Conservation (phyloP, 37 sponge, comb jelly and placozoan genomes). For the Axinella damicornis region DNA sequence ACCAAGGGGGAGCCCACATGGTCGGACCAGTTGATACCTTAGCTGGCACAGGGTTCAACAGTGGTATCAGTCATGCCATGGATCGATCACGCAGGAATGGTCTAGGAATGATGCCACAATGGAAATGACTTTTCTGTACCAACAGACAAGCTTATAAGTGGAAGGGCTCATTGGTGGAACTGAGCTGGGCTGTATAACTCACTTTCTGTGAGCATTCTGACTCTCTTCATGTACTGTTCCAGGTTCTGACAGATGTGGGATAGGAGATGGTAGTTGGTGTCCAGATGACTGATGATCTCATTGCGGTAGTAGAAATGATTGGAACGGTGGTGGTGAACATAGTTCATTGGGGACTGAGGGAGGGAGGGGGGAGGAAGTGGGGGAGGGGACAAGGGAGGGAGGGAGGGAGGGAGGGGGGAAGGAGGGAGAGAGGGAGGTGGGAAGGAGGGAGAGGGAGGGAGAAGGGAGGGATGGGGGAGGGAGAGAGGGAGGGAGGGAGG, state of each 20-base stretch:
- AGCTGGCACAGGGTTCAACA: too few relatives aligned
- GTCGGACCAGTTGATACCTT: too few relatives aligned
- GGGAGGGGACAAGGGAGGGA: neutral
- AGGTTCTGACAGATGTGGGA: constrained; percentile 77
- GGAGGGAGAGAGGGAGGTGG: neutral
- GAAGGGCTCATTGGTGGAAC: too few relatives aligned
- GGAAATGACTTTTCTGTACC: too few relatives aligned
- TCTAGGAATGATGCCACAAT: too few relatives aligned
- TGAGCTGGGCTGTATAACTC: constrained; percentile 31
- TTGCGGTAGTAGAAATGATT: constrained; percentile 87
- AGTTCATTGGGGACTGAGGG: constrained; percentile 58
- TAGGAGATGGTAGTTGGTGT: constrained; percentile 85
- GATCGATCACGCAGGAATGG: too few relatives aligned
- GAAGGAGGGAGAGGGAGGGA: neutral
- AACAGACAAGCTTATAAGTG: too few relatives aligned
- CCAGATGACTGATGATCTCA: constrained; percentile 84
- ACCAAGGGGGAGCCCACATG: too few relatives aligned
- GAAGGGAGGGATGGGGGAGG: neutral
- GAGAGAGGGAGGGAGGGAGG: neutral
- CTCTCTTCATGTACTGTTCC: constrained; percentile 70
- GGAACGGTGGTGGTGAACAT: constrained; percentile 62
- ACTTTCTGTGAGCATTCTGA: constrained; percentile 49
- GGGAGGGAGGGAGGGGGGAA: neutral
- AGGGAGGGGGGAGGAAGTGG: neutral
- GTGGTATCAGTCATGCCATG: too few relatives aligned